Evolutionary conservation across 2,113 vertebrate species (phyloP).

Genomic region (Neogale vison): DNA sequence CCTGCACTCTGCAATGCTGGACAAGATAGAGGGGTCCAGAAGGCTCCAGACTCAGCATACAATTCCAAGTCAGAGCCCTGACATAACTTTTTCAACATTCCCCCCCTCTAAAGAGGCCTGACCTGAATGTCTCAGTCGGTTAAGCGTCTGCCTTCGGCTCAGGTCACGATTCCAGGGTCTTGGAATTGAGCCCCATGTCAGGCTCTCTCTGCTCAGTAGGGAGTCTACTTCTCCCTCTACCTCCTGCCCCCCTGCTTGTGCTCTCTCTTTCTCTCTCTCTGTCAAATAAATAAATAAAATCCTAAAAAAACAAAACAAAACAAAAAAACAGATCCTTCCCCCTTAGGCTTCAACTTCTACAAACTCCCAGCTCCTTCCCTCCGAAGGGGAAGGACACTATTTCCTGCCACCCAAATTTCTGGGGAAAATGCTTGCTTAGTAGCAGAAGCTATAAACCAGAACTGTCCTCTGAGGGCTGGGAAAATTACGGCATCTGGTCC

Average conservation of each 20-base stretch:
- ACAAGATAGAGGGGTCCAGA: background rate
- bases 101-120: background rate
- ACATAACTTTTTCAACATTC: background rate
- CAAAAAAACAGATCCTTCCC: background rate
- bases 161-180: background rate
- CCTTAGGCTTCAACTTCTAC: background rate
- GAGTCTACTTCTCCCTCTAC: background rate
- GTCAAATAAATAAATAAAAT: background rate
- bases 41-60: background rate
- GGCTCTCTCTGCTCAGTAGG: background rate
- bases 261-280: background rate
- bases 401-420: background rate
- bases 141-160: background rate
- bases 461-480: background rate
- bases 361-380: background rate
- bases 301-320: no score
- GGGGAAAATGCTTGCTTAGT: background rate
- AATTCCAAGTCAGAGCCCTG: background rate
- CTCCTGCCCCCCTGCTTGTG: background rate
- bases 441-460: background rate
- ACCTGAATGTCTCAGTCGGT: background rate
- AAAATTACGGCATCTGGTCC: background rate
- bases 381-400: background rate
- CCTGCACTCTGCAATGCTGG: background rate
- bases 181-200: fast-evolving